Conservation (phyloP, 2,888 invertebrate genomes). For the Cyrtodaria siliqua region DNA sequence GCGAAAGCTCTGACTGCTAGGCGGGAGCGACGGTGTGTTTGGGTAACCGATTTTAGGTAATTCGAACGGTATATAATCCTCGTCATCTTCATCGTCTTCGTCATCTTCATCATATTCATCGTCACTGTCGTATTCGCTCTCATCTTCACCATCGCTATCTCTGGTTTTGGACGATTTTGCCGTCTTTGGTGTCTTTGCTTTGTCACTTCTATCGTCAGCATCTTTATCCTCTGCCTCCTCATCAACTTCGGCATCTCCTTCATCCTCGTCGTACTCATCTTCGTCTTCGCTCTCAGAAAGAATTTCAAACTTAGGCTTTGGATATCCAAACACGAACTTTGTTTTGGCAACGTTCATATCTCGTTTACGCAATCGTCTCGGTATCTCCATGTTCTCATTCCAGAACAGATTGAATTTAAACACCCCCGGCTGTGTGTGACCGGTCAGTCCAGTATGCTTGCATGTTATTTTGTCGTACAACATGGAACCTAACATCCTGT, state of each 20-base stretch:
- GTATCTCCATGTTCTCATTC: conserved; percentile 62
- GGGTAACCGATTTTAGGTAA: conserved; percentile 56
- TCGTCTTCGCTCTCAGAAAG: conserved; percentile 54
- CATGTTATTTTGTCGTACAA: conserved; percentile 52
- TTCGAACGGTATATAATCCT: conserved; percentile 50
- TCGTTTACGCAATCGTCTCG: conserved; percentile 41
- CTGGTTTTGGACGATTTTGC: background rate
- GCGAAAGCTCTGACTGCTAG: conserved; percentile 53
- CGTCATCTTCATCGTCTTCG: conserved; percentile 45
- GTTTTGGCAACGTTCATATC: conserved; percentile 50
- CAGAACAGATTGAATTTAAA: conserved; percentile 59
- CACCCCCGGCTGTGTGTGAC: conserved; percentile 59
- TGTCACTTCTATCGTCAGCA: conserved; percentile 1
- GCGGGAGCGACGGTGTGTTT: conserved; percentile 53
- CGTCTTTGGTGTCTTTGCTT: conserved; percentile 24
- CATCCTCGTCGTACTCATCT: conserved; percentile 22
- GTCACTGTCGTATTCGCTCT: conserved; percentile 29
- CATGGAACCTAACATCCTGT: conserved; percentile 51
- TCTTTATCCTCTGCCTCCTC: conserved; percentile 2
- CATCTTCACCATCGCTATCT: conserved; percentile 14
- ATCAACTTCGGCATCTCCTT: conserved; percentile 11
- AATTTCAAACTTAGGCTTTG: conserved; percentile 48
- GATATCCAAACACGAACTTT: conserved; percentile 56
- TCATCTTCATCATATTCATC: conserved; percentile 26
- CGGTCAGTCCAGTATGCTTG: conserved; percentile 40